Percentiles rank a stretch among this genome's conserved stretches.
Evolutionary conservation across 2,113 vertebrate species (phyloP).

Genomic region (Calidris pygmaea): DNA sequence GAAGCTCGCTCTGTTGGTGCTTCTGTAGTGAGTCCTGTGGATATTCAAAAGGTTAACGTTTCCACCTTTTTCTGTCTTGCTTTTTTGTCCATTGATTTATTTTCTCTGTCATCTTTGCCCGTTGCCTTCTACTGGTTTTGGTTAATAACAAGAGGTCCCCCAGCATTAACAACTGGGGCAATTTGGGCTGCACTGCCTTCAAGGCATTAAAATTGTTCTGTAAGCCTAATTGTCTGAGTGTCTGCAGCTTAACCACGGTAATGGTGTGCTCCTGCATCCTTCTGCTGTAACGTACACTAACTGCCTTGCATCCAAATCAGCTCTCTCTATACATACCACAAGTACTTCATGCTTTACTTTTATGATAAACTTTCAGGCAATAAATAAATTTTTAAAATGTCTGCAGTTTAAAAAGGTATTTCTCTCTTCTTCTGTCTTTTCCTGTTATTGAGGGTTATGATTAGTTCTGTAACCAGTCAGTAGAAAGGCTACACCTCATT

Average conservation of each 20-base stretch:
- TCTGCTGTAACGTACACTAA: not conserved
- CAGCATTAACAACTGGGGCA: not conserved
- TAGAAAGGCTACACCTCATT: not conserved
- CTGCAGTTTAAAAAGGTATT: not conserved
- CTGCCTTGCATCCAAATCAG: not conserved
- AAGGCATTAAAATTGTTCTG: not conserved
- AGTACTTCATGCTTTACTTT: not conserved
- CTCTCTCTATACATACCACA: not conserved
- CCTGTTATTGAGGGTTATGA: not conserved
- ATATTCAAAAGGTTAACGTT: conserved; percentile 77
- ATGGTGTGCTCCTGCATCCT: accelerated
- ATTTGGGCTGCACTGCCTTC: not conserved
- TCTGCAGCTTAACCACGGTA: not conserved
- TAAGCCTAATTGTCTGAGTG: not conserved
- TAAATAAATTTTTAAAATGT: not conserved
- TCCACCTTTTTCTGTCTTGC: conserved; percentile 34
- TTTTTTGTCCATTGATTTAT: not conserved
- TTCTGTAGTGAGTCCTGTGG: conserved; percentile 74
- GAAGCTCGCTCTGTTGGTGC: conserved; percentile 69
- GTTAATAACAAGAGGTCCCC: not conserved
- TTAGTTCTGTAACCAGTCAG: not conserved
- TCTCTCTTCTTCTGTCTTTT: not conserved
- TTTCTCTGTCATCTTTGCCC: not conserved
- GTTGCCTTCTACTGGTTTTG: not conserved
- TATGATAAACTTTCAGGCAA: not conserved